A percentile compares a stretch with the other conserved stretches of the same genome.
phyloP scores from a whole-genome alignment of 2,113 vertebrate genomes.

The Taxidea taxus region DNA sequence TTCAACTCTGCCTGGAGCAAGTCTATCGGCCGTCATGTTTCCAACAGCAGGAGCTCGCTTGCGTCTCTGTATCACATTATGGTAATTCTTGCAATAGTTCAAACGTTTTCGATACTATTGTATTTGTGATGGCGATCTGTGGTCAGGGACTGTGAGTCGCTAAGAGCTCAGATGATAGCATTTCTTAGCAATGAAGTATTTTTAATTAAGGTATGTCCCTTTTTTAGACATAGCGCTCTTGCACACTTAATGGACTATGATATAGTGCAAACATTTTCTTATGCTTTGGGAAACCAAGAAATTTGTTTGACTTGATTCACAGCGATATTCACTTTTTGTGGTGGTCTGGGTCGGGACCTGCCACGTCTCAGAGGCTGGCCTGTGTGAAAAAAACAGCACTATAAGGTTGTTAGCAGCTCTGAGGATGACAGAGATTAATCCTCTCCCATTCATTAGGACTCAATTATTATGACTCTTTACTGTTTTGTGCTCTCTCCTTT shows the following conservation, averaged over 20 bases:
- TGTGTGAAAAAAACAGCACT: background rate
- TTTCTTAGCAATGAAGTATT: background rate
- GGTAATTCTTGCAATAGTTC: background rate
- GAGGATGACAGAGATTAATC: background rate
- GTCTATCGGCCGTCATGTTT: background rate
- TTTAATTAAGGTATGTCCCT: background rate
- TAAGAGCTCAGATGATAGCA: background rate
- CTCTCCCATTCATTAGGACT: background rate
- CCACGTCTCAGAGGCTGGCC: background rate
- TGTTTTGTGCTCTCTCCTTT: background rate
- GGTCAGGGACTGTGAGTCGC: background rate
- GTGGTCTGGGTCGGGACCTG: background rate
- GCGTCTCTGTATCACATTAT: background rate
- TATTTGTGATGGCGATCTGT: background rate
- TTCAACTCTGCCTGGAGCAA: background rate
- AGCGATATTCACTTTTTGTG: background rate
- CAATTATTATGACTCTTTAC: background rate
- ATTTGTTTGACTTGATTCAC: background rate
- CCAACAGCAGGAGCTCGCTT: background rate
- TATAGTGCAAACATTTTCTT: background rate
- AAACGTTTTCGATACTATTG: background rate
- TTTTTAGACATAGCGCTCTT: background rate
- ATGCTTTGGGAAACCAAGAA: background rate
- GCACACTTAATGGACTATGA: background rate
- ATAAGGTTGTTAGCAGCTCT: background rate